Evolutionary conservation across 2,888 invertebrate genomes (phyloP), one percentile per base, ranked within the genome.

Genomic region (Drosophila phalerata): DNA sequence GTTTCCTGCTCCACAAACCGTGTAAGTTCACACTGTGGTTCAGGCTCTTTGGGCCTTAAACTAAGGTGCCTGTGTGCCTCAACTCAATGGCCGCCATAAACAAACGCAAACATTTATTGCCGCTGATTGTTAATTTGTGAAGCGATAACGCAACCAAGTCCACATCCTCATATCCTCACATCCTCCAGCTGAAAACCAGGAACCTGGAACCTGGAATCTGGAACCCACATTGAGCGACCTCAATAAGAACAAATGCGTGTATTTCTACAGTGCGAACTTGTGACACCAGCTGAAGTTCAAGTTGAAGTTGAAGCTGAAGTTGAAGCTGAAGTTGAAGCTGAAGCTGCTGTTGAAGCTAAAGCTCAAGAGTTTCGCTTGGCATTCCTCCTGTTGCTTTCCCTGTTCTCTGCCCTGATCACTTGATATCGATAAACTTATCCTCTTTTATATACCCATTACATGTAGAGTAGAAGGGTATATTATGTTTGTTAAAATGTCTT

Each of bases 81-180:
- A 69, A 42, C 61, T 55, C 74, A 57, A 67, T 74, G 75, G 71
- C 55, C 67, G 77, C 77, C 86, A 89, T 88, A 91, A 84, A 90
- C 90, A 88, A 90, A 89, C 83, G 88, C 87, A 80, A 88, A 79
- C 81, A 79, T 89, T 80, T 90, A 87, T 90, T 89, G 85, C 87
- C 73, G 77, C 85, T 82, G 90, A 90, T 90, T 90, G 91, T 90
- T 90, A 90, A 90, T 90, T 90, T 91, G 90, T 90, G 90, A 90
- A 85, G 82, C 90, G 90, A 89, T 89, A 90, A 89, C 79, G 85
- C 88, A 37, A 8, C 25, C 17, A 28, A 25, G 22, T 19, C 40
- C 47, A 48, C 17, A 9, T 34, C 15, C 25, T 5, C 43, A n/a
- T 1, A n/a, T n/a, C 32, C 10, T 28, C 30, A 30, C 2, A 30